Conservation (phyloP, 1,140 invertebrate species). For the Trachymyrmex cornetzi region DNA sequence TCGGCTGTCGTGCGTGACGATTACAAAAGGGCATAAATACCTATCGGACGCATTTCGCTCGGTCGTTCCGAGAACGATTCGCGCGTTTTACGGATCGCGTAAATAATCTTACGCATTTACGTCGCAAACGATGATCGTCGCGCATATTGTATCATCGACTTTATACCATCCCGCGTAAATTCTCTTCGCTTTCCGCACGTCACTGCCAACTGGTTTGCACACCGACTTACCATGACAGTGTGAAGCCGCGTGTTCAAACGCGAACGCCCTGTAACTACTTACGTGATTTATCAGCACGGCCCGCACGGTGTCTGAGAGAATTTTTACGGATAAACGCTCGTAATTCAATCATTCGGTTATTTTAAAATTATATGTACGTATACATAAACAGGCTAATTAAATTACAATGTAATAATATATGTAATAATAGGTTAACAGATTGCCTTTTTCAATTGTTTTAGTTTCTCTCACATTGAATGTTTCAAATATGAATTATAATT, state of each 20-base stretch:
- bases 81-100: conserved; percentile 9
- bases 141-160: conserved; percentile 37
- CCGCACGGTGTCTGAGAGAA: not conserved
- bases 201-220: conserved; percentile 39
- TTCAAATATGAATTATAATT: not conserved
- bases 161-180: conserved; percentile 38
- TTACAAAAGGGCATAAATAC: not conserved
- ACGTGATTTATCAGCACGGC: conserved; percentile 30
- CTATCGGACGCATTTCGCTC: not conserved
- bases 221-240: conserved; percentile 10
- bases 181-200: conserved; percentile 42
- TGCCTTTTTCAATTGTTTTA: not conserved
- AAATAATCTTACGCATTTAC: conserved; percentile 10
- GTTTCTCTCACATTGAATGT: not conserved
- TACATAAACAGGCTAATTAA: not conserved
- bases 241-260: conserved; percentile 31
- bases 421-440: not conserved
- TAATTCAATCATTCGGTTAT: not conserved
- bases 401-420: not conserved
- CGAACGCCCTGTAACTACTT: not conserved
- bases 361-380: not conserved
- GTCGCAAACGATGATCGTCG: conserved; percentile 8
- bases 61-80: not conserved
- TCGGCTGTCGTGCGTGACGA: not conserved
- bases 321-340: conserved; percentile 39